A percentile compares a stretch with the other conserved stretches of the same genome.
phyloP scores from a whole-genome alignment of 2,888 invertebrate species.

The Desoria tigrina region DNA sequence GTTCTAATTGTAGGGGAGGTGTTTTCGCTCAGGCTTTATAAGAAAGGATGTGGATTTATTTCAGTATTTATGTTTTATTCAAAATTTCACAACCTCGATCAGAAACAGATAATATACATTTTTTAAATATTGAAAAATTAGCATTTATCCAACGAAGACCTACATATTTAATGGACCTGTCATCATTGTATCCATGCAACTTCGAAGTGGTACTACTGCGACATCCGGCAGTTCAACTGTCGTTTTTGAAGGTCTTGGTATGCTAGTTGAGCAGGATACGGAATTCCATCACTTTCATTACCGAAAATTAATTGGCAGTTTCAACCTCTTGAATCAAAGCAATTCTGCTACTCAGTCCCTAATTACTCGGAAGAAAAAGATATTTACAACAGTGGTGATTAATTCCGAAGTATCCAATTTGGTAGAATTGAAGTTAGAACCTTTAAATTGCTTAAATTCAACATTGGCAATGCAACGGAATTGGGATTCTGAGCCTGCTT shows the following conservation, averaged over 20 bases:
- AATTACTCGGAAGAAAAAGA: neutral
- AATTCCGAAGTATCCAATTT: neutral
- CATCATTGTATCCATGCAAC: neutral
- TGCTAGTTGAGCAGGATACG: neutral
- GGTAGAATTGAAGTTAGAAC: neutral
- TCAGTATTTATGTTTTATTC: too few relatives aligned
- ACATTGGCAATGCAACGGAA: neutral
- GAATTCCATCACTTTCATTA: constrained; percentile 3
- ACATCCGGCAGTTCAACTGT: neutral
- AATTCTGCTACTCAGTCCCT: neutral
- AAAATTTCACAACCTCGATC: too few relatives aligned
- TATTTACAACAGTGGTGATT: neutral
- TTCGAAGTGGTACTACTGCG: neutral
- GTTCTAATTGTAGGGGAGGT: too few relatives aligned
- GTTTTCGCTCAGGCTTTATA: too few relatives aligned
- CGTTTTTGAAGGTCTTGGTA: neutral
- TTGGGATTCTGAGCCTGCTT: too few relatives aligned
- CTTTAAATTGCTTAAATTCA: neutral
- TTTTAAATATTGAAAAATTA: too few relatives aligned
- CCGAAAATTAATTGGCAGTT: neutral
- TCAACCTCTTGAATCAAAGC: neutral
- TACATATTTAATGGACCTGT: constrained; percentile 5
- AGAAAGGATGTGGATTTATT: too few relatives aligned
- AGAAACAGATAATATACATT: too few relatives aligned
- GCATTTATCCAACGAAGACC: neutral